Evolutionary conservation across 2,797 vertebrate genomes (phyloP).

Genomic region (Protosalanx chinensis): DNA sequence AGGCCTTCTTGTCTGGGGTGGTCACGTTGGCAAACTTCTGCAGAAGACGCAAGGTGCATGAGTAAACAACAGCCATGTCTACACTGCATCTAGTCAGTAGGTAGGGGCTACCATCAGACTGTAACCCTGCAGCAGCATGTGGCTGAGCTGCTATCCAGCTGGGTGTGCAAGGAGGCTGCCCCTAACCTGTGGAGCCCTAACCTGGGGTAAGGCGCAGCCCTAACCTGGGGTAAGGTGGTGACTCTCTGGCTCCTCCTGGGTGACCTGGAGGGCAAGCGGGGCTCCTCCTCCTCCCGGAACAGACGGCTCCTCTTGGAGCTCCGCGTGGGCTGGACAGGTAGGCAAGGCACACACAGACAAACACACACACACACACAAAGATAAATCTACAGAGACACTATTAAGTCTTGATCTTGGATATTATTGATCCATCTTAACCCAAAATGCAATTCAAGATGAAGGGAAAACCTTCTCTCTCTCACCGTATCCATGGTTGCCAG

Average conservation of each 20-base stretch:
- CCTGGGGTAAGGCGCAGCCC: slow-evolving; percentile 9
- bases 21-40: slow-evolving; percentile 89
- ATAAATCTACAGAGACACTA: not conserved
- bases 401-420: too few species aligned
- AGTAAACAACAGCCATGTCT: not conserved
- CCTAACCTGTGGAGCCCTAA: not conserved
- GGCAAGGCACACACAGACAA: not conserved
- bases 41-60: slow-evolving; percentile 37
- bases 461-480: slow-evolving; percentile 45
- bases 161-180: not conserved
- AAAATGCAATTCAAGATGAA: too few species aligned
- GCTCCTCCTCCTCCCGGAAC: slow-evolving; percentile 87
- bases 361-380: not conserved
- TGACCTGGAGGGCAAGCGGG: slow-evolving; percentile 85
- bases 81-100: not conserved
- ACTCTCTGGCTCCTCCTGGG: slow-evolving; percentile 94
- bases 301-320: slow-evolving; percentile 94
- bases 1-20: slow-evolving; percentile 92
- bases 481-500: slow-evolving; percentile 87
- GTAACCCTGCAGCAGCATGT: not conserved
- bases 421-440: not conserved
- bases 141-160: not conserved
- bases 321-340: slow-evolving; percentile 82
- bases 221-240: slow-evolving; percentile 88
- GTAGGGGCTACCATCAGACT: not conserved